Percentiles rank a stretch among this genome's conserved stretches.
phyloP scores from a whole-genome alignment of 1,140 invertebrate species.

The Drosophila sproati region DNA sequence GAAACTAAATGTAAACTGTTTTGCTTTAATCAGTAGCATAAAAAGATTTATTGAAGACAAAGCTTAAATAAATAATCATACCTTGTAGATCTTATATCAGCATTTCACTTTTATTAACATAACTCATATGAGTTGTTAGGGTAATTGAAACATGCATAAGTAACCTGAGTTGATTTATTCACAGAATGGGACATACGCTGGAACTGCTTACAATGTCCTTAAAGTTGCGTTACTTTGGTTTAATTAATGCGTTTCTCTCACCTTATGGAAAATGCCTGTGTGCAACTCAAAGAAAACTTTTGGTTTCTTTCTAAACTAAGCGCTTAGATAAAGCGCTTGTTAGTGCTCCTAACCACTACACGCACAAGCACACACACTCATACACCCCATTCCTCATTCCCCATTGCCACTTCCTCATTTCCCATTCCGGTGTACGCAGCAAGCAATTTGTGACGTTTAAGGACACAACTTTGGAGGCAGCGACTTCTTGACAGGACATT shows the following conservation, averaged over 20 bases:
- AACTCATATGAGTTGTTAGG: no score
- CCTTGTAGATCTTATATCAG: no score
- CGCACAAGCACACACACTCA: not conserved
- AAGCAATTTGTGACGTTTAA: constrained; percentile 80
- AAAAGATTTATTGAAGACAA: no score
- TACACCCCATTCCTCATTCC: constrained; percentile 7
- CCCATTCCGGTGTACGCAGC: constrained; percentile 4
- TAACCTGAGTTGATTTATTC: not conserved
- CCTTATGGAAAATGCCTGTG: constrained; percentile 43
- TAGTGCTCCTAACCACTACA: constrained; percentile 15
- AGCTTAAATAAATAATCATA: no score
- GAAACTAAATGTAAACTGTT: no score
- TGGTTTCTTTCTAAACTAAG: constrained; percentile 29
- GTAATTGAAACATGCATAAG: not conserved
- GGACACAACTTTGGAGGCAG: constrained; percentile 69
- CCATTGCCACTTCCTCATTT: constrained; percentile 13
- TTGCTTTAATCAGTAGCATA: no score
- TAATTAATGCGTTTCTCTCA: constrained; percentile 40
- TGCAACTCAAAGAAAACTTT: constrained; percentile 26
- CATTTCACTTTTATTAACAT: no score
- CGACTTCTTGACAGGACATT: constrained; percentile 82
- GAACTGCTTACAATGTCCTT: constrained; percentile 5
- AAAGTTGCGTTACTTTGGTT: constrained; percentile 25
- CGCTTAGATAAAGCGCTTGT: constrained; percentile 68
- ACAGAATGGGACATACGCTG: constrained; percentile 1